Percentiles rank a stretch among this genome's conserved stretches.
Conservation (phyloP, 2,797 vertebrate species). For the Pelodytes ibericus region DNA sequence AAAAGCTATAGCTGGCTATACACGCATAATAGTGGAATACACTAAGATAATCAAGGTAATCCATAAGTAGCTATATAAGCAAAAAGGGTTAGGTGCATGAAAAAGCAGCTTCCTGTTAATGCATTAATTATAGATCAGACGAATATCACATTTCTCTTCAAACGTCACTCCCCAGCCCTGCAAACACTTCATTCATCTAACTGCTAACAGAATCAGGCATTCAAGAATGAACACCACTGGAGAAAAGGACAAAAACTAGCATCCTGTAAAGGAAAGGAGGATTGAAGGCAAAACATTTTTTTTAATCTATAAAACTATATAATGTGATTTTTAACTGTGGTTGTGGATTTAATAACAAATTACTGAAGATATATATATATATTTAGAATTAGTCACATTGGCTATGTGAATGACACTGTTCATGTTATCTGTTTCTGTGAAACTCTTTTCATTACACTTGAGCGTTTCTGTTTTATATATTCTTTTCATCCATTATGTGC, state of each 20-base stretch:
- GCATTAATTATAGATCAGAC: constrained; percentile 18
- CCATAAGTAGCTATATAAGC: no score
- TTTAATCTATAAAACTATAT: no score
- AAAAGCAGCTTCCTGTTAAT: background rate
- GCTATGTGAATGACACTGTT: no score
- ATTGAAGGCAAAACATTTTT: background rate
- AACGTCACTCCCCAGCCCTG: background rate
- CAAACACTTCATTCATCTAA: constrained; percentile 9
- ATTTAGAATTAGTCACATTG: no score
- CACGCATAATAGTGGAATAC: background rate
- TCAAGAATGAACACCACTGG: background rate
- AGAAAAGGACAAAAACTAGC: background rate
- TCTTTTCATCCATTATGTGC: no score
- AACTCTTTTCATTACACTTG: no score
- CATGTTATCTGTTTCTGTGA: no score
- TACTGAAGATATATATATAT: no score
- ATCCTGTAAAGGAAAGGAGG: background rate
- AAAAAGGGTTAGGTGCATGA: background rate
- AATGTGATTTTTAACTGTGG: no score
- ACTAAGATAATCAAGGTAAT: background rate
- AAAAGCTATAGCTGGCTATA: background rate
- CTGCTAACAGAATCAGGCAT: background rate
- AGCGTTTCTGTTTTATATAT: no score
- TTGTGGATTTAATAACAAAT: no score
- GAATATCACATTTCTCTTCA: constrained; percentile 11